Evolutionary conservation across 2,888 invertebrate species (phyloP).

Genomic region (Elmis aenea): DNA sequence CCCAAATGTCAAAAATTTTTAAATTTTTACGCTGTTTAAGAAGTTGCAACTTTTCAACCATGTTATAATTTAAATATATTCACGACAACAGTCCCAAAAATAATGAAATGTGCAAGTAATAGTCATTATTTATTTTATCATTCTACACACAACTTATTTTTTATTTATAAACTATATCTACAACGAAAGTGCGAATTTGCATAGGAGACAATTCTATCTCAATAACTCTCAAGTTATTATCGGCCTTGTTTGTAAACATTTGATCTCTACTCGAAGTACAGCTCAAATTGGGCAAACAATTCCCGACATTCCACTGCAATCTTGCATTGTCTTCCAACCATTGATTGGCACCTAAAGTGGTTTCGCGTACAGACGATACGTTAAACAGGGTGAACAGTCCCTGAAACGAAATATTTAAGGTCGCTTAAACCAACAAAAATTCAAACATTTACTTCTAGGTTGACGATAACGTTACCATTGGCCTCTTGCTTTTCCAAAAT

Average conservation of each 20-base stretch:
- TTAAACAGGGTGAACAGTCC: constrained; percentile 55
- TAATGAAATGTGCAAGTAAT: too few species aligned
- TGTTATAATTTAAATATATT: too few species aligned
- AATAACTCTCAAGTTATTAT: constrained; percentile 15
- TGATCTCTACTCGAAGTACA: not conserved
- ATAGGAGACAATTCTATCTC: constrained; percentile 32
- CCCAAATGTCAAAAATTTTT: too few species aligned
- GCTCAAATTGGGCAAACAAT: constrained; percentile 3
- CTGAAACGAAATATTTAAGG: constrained; percentile 23
- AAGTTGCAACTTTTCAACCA: too few species aligned
- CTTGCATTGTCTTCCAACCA: constrained; percentile 51
- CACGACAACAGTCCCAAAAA: too few species aligned
- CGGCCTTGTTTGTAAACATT: too few species aligned
- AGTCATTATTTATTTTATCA: too few species aligned
- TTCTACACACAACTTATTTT: too few species aligned
- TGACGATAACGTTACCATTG: constrained; percentile 47
- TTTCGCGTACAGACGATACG: constrained; percentile 57
- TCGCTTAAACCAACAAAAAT: constrained; percentile 19
- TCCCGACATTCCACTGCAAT: constrained; percentile 41
- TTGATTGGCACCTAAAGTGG: constrained; percentile 64
- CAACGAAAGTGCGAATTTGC: constrained; percentile 23
- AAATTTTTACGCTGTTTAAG: too few species aligned
- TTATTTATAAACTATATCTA: constrained; percentile 8
- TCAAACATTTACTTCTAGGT: constrained; percentile 40
- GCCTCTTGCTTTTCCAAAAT: constrained; percentile 61